Conservation (phyloP, 2,113 vertebrate genomes). For the Melanotaenia duboulayi region DNA sequence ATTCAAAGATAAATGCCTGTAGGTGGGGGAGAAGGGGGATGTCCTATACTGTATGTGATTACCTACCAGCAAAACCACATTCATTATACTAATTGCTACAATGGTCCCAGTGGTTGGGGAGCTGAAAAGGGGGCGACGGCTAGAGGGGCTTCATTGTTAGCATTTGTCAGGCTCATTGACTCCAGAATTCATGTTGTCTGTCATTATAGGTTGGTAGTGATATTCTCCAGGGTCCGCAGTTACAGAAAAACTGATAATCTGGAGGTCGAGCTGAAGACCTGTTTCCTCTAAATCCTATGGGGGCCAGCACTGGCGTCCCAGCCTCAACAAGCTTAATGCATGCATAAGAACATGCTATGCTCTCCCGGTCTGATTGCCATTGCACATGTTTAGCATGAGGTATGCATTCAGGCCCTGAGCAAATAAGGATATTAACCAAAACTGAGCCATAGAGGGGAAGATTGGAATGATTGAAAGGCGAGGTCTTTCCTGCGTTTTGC, state of each 20-base stretch:
- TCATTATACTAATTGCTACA: conserved; percentile 83
- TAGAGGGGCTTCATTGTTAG: conserved; percentile 71
- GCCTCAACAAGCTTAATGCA: neutral
- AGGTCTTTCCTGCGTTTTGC: conserved; percentile 61
- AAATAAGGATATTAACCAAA: conserved; percentile 53
- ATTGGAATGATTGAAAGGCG: conserved; percentile 47
- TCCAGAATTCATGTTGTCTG: conserved; percentile 77
- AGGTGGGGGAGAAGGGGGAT: conserved; percentile 48
- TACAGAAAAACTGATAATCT: conserved; percentile 48
- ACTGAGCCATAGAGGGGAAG: conserved; percentile 50
- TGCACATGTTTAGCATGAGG: conserved; percentile 56
- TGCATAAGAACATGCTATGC: conserved; percentile 16
- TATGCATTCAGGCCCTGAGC: conserved; percentile 33
- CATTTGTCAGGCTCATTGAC: conserved; percentile 81
- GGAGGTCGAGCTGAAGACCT: conserved; percentile 34
- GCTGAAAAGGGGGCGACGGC: conserved; percentile 56
- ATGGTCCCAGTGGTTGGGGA: conserved; percentile 74
- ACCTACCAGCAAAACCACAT: conserved; percentile 80
- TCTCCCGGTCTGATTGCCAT: conserved; percentile 17
- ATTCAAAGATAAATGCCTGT: conserved; percentile 72
- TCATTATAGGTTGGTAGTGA: conserved; percentile 57
- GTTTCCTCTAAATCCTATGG: conserved; percentile 33
- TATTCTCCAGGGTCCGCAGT: conserved; percentile 57
- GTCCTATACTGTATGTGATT: conserved; percentile 75
- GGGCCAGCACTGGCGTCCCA: conserved; percentile 8